Percentiles rank a stretch among this genome's conserved stretches.
Evolutionary conservation across 2,113 vertebrate genomes (phyloP).

Genomic region (Amphiprion ocellaris): DNA sequence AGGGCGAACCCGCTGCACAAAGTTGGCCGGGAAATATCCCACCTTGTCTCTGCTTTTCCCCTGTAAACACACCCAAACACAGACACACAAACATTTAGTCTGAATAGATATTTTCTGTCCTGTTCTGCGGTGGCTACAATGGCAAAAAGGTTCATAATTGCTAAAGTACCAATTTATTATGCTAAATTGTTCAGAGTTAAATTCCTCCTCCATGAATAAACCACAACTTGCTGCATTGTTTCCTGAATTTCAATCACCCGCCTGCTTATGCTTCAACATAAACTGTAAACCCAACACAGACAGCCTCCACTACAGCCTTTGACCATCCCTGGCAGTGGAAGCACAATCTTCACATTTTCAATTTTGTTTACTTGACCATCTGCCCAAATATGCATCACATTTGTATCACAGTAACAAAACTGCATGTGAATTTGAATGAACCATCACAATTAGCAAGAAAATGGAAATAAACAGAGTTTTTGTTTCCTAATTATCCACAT

Average conservation of each 20-base stretch:
- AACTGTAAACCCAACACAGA: not conserved
- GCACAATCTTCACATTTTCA: not conserved
- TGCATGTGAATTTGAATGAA: conserved; percentile 8
- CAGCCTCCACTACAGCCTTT: conserved; percentile 1
- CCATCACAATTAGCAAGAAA: conserved; percentile 28
- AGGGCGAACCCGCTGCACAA: conserved; percentile 92
- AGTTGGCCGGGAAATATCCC: conserved; percentile 95
- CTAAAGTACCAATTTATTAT: not conserved
- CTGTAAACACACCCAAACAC: conserved; percentile 74
- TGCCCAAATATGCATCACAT: conserved; percentile 21
- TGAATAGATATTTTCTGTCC: conserved; percentile 24
- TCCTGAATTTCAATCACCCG: conserved; percentile 5
- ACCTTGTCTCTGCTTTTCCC: conserved; percentile 91
- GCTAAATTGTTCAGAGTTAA: too few species aligned
- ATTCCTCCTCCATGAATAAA: too few species aligned
- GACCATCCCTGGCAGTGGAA: not conserved
- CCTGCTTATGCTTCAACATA: conserved; percentile 5
- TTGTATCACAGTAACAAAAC: not conserved
- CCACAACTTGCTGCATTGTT: too few species aligned
- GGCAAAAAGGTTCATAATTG: conserved; percentile 1
- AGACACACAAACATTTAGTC: conserved; percentile 37
- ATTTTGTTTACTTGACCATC: conserved; percentile 22
- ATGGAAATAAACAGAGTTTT: conserved; percentile 21
- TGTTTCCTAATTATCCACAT: conserved; percentile 38
- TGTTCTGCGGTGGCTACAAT: not conserved